A percentile compares a stretch with the other conserved stretches of the same genome.
Conservation (phyloP, 2,113 vertebrate genomes). For the Cricetomys ansorgei region DNA sequence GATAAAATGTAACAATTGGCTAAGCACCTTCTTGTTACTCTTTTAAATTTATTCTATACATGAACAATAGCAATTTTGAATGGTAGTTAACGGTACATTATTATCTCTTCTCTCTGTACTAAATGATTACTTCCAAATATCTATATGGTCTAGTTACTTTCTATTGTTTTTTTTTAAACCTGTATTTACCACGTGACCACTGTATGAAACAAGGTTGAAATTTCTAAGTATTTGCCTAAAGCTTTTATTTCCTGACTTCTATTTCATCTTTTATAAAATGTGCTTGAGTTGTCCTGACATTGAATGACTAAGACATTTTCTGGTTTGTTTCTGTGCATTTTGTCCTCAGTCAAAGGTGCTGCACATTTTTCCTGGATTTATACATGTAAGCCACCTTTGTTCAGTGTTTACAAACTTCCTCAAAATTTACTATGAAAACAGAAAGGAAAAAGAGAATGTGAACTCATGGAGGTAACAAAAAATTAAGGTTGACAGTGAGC, state of each 20-base stretch:
- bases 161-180: neutral
- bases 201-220: neutral
- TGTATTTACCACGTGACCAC: neutral
- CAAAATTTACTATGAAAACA: neutral
- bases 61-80: neutral
- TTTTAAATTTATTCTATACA: slow-evolving; percentile 10
- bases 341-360: neutral
- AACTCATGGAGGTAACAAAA: neutral
- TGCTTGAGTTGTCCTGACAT: neutral
- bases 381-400: neutral
- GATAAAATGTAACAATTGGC: neutral
- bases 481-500: neutral
- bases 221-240: neutral
- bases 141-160: neutral
- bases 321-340: slow-evolving; percentile 13
- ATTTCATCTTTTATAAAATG: slow-evolving; percentile 15
- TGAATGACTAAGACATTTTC: neutral
- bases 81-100: neutral
- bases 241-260: neutral
- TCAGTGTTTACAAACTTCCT: neutral
- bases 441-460: neutral
- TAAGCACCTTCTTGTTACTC: neutral
- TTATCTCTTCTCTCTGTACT: neutral
- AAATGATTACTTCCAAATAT: neutral
- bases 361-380: neutral